Evolutionary conservation across 2,888 invertebrate genomes (phyloP), one percentile per base, ranked within the genome.

Genomic region (Caenorhabditis virilis): DNA sequence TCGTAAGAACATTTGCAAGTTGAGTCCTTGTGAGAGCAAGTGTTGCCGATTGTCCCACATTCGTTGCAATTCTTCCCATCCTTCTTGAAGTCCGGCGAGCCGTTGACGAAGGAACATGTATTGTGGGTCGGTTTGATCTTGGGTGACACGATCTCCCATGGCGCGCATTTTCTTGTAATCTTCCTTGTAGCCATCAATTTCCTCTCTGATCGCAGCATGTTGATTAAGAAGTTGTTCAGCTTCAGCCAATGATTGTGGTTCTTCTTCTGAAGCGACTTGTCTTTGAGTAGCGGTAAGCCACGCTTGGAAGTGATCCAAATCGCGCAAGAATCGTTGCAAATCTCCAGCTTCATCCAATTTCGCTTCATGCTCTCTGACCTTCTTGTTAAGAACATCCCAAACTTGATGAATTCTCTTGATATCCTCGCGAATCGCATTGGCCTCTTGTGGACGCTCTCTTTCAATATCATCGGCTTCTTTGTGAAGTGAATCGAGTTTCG

Each of bases 31-130:
- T 1, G 94, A 91, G 22, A 98, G 87, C 75, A 95, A 86, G 78
- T 93, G 91, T 84, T 98, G 95, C 30, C 97, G 87, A 87, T 95
- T 97, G 85, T 94, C 95, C 97, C 98, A 99, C 98, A 99, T 99
- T 86, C 97, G 93, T 83, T 95, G 92, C 64, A 99, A 87, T 84
- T 98, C 98, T 70, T 93, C 93, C 98, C 98, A 99, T 59, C 98
- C 98, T 86, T 95, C 95, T 85, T 95, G 93, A 53, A 99, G 87
- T 0, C 97, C 98, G 88, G 94, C 95, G 76, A 99, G 88, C 43
- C 99, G 89, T 86, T 87, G 95, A 67, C 97, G 89, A 81, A 99
- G 87, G 91, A 99, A 99, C 97, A 99, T 97, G 87, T 99, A 98
- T 85, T 99, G 98, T 41, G 97, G 94, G 87, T 99, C 98, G 47